Percentiles rank a stretch among this genome's conserved stretches.
Conservation (phyloP, 2,888 invertebrate genomes). For the Bembecia ichneumoniformis region DNA sequence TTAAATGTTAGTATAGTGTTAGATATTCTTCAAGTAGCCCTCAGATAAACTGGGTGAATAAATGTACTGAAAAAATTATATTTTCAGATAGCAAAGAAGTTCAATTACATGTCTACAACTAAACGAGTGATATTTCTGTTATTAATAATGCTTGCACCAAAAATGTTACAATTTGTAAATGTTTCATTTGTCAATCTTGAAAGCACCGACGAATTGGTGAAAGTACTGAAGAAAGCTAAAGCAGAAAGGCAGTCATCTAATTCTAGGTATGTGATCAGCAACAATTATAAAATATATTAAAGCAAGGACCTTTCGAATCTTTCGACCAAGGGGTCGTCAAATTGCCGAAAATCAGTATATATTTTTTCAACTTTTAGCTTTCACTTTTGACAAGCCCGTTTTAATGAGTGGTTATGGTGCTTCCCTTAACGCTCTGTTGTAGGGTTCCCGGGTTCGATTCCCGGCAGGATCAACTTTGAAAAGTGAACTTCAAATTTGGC, state of each 20-base stretch:
- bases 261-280: conserved; percentile 30
- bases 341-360: too few species aligned
- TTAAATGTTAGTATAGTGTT: conserved; percentile 36
- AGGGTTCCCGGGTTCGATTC: too few species aligned
- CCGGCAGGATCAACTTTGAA: too few species aligned
- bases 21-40: too few species aligned
- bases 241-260: conserved; percentile 39
- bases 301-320: too few species aligned
- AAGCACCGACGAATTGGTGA: conserved; percentile 39
- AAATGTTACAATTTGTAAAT: conserved; percentile 33
- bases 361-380: too few species aligned
- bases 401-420: too few species aligned
- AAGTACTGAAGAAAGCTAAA: conserved; percentile 49
- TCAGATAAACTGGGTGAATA: neutral
- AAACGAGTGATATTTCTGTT: conserved; percentile 42
- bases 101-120: conserved; percentile 40
- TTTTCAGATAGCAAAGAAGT: conserved; percentile 55
- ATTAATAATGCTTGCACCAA: conserved; percentile 44
- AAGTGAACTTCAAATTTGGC: too few species aligned
- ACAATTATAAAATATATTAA: too few species aligned
- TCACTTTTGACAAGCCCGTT: too few species aligned
- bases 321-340: too few species aligned
- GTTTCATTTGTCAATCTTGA: conserved; percentile 48
- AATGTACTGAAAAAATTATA: neutral
- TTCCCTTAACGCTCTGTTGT: too few species aligned